phyloP scores from a whole-genome alignment of 2,888 invertebrate species.

The Platycheirus albimanus region DNA sequence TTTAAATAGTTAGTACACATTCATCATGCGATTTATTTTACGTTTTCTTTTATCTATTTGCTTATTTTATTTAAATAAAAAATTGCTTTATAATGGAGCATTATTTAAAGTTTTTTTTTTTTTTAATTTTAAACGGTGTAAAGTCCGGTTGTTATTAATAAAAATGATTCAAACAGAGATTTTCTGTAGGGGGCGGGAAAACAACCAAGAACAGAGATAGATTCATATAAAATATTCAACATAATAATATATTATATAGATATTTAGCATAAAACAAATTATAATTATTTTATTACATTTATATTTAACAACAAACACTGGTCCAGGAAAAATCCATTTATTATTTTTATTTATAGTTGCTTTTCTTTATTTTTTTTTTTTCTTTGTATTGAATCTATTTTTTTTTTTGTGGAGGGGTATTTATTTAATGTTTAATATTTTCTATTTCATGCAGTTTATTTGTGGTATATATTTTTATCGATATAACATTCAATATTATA shows the following conservation, averaged over 20 bases:
- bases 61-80: slow-evolving; percentile 29
- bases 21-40: slow-evolving; percentile 63
- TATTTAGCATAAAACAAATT: slow-evolving; percentile 55
- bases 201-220: slow-evolving; percentile 32
- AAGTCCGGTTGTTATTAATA: slow-evolving; percentile 61
- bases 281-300: slow-evolving; percentile 50
- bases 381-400: slow-evolving; percentile 35
- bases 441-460: slow-evolving; percentile 56
- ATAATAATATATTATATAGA: slow-evolving; percentile 44
- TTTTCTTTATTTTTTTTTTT: slow-evolving; percentile 42
- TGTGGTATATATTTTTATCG: slow-evolving; percentile 13
- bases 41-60: slow-evolving; percentile 18
- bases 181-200: background rate
- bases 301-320: slow-evolving; percentile 72
- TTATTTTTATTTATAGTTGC: slow-evolving; percentile 46
- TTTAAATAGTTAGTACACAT: slow-evolving; percentile 74
- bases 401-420: slow-evolving; percentile 21
- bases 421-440: slow-evolving; percentile 43
- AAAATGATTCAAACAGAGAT: slow-evolving; percentile 23
- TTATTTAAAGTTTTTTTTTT: slow-evolving; percentile 7
- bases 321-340: slow-evolving; percentile 72
- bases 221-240: slow-evolving; percentile 45
- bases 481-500: slow-evolving; percentile 51
- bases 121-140: slow-evolving; percentile 65
- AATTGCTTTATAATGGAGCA: slow-evolving; percentile 40